Percentiles rank a stretch among this genome's conserved stretches.
Evolutionary conservation across 2,888 invertebrate species (phyloP).

Genomic region (Drosophila prolongata): DNA sequence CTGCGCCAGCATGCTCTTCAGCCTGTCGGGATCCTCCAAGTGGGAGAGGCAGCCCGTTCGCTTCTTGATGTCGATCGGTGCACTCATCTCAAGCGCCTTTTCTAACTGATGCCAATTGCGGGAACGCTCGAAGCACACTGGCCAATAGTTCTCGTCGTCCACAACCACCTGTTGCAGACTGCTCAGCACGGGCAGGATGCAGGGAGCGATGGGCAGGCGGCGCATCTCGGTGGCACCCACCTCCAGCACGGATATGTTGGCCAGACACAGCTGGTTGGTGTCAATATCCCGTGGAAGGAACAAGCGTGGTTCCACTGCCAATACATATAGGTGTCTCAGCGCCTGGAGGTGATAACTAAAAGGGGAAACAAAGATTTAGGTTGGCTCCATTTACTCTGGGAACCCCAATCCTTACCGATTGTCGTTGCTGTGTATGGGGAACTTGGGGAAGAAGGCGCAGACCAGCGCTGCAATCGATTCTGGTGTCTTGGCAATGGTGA

Average conservation of each 20-base stretch:
- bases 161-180: slow-evolving; percentile 90
- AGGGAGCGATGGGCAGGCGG: slow-evolving; percentile 89
- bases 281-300: slow-evolving; percentile 94
- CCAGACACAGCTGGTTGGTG: slow-evolving; percentile 92
- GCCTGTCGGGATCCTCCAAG: slow-evolving; percentile 92
- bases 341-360: slow-evolving; percentile 97
- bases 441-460: slow-evolving; percentile 98
- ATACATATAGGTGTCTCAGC: slow-evolving; percentile 96
- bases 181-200: slow-evolving; percentile 92
- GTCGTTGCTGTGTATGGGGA: slow-evolving; percentile 97
- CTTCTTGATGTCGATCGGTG: slow-evolving; percentile 93
- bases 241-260: slow-evolving; percentile 88
- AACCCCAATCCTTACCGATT: slow-evolving; percentile 88
- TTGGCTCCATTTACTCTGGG: too few relatives aligned
- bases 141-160: slow-evolving; percentile 95
- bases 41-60: slow-evolving; percentile 95
- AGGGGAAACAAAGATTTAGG: background rate
- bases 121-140: slow-evolving; percentile 91
- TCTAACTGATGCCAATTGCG: slow-evolving; percentile 93
- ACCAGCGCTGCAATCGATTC: slow-evolving; percentile 95
- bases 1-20: slow-evolving; percentile 91
- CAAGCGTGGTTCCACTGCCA: slow-evolving; percentile 96
- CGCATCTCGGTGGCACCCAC: slow-evolving; percentile 85
- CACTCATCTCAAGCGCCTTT: slow-evolving; percentile 89
- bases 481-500: slow-evolving; percentile 92